Evolutionary conservation across 1,140 invertebrate species (phyloP).

Genomic region (Drosophila orena): DNA sequence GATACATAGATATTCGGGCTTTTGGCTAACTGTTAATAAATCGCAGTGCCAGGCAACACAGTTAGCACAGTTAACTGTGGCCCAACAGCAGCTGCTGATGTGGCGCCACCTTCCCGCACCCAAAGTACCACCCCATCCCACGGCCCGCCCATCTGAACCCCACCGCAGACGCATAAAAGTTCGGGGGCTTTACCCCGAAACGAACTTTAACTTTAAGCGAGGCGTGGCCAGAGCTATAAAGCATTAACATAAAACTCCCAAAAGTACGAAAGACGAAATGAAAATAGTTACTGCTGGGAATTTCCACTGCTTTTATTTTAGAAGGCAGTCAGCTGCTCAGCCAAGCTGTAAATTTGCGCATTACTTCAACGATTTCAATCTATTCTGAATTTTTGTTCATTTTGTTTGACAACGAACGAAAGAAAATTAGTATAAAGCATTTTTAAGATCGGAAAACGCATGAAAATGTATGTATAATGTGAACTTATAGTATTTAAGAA

Average conservation of each 20-base stretch:
- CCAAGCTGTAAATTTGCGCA: conserved; percentile 54
- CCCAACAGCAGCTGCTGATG: conserved; percentile 22
- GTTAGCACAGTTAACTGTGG: conserved; percentile 27
- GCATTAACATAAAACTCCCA: conserved; percentile 41
- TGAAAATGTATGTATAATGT: no score
- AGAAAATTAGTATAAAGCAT: no score
- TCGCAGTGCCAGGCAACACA: conserved; percentile 68
- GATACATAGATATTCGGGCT: background rate
- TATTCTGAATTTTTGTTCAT: conserved; percentile 13
- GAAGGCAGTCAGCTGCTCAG: conserved; percentile 8
- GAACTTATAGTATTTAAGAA: no score
- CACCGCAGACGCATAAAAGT: conserved; percentile 43
- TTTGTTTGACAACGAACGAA: no score
- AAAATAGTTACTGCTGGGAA: conserved; percentile 31
- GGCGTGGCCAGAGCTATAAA: conserved; percentile 50
- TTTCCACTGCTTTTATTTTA: conserved; percentile 7
- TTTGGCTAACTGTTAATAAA: conserved; percentile 78
- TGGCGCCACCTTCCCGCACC: conserved; percentile 53
- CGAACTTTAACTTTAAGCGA: conserved; percentile 49
- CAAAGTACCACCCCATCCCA: background rate
- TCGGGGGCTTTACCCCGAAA: conserved; percentile 37
- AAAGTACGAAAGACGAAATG: conserved; percentile 21
- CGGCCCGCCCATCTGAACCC: background rate
- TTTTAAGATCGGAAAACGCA: no score
- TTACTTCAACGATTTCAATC: conserved; percentile 49